Conservation (phyloP, 2,888 invertebrate genomes). For the Cosmopolites sordidus region DNA sequence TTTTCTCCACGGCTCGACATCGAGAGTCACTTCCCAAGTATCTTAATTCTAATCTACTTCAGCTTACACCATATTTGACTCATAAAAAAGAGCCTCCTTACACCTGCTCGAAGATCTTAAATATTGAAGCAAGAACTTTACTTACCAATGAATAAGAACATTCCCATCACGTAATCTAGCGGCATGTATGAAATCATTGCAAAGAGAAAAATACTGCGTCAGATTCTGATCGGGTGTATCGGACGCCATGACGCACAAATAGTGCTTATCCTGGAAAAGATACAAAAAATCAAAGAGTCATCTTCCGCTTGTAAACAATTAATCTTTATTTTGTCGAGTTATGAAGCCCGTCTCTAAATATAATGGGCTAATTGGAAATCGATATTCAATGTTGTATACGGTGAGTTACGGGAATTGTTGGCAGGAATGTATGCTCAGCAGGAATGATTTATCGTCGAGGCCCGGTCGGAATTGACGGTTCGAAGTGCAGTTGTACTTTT, state of each 20-base stretch:
- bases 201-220: slow-evolving; percentile 86
- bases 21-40: too few relatives aligned
- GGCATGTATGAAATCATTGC: slow-evolving; percentile 95
- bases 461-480: too few relatives aligned
- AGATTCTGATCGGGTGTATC: slow-evolving; percentile 93
- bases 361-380: neutral
- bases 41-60: neutral
- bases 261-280: slow-evolving; percentile 83
- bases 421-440: too few relatives aligned
- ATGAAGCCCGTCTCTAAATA: neutral
- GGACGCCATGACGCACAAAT: slow-evolving; percentile 92
- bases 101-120: too few relatives aligned
- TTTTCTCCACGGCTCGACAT: too few relatives aligned
- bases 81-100: too few relatives aligned
- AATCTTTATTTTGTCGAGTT: neutral
- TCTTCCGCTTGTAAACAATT: neutral
- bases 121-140: slow-evolving; percentile 24
- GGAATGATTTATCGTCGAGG: too few relatives aligned
- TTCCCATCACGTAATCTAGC: slow-evolving; percentile 85
- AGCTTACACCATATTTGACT: too few relatives aligned
- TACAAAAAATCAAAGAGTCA: neutral
- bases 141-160: slow-evolving; percentile 91
- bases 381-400: neutral
- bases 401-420: neutral
- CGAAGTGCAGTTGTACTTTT: too few relatives aligned